Evolutionary conservation across 2,888 invertebrate species (phyloP), one percentile per base, ranked within the genome.

Genomic region (Spodoptera exigua): DNA sequence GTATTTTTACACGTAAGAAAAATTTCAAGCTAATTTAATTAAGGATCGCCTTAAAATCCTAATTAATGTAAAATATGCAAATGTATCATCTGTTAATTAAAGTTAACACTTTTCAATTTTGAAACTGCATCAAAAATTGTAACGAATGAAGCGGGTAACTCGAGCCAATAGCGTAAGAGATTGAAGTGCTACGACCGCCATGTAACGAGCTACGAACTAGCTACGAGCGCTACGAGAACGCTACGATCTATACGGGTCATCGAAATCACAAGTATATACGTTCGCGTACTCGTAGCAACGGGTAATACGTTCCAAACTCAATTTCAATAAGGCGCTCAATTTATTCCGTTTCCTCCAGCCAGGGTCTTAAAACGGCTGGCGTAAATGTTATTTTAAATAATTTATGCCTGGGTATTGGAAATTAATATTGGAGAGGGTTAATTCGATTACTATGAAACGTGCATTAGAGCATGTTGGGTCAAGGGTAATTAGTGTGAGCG

Each of bases 261-360:
- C 74, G 78, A 74, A 62, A 70, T 64, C 68, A 57, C 70, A 67
- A 64, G 69, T 76, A 75, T 76, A 75, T 51, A 67, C 45, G 60
- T 62, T 55, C 58, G 71, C 66, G 51, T 51, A 60, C 56, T 60
- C 62, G 67, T 69, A 74, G 68, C 67, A 54, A 67, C 27, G 56
- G 57, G 81, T 77, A 81, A 82, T 77, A 79, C 74, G 72, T 76
- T 80, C 68, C 73, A 81, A 82, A 86, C 80, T 81, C 78, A 74
- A 86, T 84, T 85, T 82, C 82, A 83, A 84, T 84, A 82, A 79
- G 73, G 78, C 79, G 78, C 74, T 79, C 82, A 80, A 84, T 84
- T 83, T 85, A 85, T 82, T 82, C 76, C 80, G 75, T 79, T 83
- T 80, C 78, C 78, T 73, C 61, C 52, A 56, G 32, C 56, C 43